These are phyloP conservation scores for Drosophila seguyi DNA, from an alignment of 1,140 invertebrate species.

Conservation along the genomic window DNA sequence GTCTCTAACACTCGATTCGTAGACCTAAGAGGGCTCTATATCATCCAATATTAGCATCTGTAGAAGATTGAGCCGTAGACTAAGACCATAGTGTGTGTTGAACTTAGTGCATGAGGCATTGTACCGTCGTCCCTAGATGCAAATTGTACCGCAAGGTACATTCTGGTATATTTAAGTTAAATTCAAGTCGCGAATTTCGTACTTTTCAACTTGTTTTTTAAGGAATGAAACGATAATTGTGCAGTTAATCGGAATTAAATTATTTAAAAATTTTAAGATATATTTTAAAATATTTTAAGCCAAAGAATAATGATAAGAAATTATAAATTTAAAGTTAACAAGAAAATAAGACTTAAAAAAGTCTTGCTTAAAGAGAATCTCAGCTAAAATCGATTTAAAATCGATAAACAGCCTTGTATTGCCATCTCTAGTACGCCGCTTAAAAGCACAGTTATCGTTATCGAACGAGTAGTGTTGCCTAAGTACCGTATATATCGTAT, in stretches of 20 bases:
- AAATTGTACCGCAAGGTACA: conserved; percentile 8
- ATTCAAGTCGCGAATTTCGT: neutral
- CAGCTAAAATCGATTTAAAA: neutral
- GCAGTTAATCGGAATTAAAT: neutral
- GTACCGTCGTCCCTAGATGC: conserved; percentile 7
- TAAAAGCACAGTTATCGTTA: conserved; percentile 16
- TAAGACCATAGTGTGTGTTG: conserved; percentile 9
- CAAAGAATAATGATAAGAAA: neutral
- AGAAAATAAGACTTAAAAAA: no score
- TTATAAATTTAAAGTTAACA: neutral
- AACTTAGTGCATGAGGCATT: conserved; percentile 44
- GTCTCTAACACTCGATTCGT: conserved; percentile 41
- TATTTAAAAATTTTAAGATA: neutral
- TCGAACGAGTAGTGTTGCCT: conserved; percentile 19
- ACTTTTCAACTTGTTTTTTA: neutral
- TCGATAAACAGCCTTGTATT: neutral
- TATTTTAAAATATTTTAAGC: neutral
- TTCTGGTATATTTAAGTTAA: neutral
- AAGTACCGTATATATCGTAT: conserved; percentile 18
- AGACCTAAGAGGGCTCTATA: conserved; percentile 12
- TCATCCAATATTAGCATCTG: conserved; percentile 16
- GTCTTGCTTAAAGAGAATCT: neutral
- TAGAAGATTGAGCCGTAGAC: conserved; percentile 24
- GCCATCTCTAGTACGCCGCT: neutral
- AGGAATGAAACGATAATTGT: conserved; percentile 23